Percentiles rank a stretch among this genome's conserved stretches.
phyloP scores from a whole-genome alignment of 2,888 invertebrate genomes.

The Amblyjoppa fuscipennis region DNA sequence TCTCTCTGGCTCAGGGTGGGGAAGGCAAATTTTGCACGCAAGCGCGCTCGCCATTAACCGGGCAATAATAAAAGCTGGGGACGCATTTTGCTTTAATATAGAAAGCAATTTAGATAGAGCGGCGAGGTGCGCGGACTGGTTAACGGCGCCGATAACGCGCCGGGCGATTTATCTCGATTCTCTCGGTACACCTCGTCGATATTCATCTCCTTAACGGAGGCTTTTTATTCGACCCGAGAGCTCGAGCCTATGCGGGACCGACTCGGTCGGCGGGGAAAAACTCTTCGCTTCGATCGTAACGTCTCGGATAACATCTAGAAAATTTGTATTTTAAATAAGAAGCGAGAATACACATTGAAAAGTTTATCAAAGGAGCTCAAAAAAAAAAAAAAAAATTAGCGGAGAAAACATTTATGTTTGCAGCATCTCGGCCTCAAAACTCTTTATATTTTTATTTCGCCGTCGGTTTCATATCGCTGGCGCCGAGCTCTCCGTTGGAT shows the following conservation, averaged over 20 bases:
- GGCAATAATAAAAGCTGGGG: conserved; percentile 76
- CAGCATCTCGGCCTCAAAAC: conserved; percentile 40
- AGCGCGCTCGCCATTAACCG: conserved; percentile 68
- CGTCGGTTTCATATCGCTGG: conserved; percentile 36
- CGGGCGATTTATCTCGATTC: conserved; percentile 69
- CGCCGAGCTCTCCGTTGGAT: conserved; percentile 40
- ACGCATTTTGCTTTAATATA: conserved; percentile 78
- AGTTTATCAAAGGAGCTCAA: not conserved
- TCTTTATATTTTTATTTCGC: conserved; percentile 59
- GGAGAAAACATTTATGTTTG: conserved; percentile 47
- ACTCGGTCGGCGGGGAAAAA: not conserved
- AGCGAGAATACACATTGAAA: no score
- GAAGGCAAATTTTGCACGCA: not conserved
- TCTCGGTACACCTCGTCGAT: conserved; percentile 58
- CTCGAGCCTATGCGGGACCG: not conserved
- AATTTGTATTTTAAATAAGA: not conserved
- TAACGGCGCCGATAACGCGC: conserved; percentile 70
- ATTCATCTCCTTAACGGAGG: conserved; percentile 32
- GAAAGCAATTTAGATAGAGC: conserved; percentile 78
- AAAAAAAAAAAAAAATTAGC: conserved; percentile 16
- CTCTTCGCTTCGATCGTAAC: not conserved
- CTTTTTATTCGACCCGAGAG: not conserved
- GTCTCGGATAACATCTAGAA: not conserved
- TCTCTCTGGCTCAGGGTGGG: not conserved
- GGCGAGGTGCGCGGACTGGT: conserved; percentile 45